phyloP scores from a whole-genome alignment of 2,797 vertebrate genomes.

The Corythornis leucogaster region DNA sequence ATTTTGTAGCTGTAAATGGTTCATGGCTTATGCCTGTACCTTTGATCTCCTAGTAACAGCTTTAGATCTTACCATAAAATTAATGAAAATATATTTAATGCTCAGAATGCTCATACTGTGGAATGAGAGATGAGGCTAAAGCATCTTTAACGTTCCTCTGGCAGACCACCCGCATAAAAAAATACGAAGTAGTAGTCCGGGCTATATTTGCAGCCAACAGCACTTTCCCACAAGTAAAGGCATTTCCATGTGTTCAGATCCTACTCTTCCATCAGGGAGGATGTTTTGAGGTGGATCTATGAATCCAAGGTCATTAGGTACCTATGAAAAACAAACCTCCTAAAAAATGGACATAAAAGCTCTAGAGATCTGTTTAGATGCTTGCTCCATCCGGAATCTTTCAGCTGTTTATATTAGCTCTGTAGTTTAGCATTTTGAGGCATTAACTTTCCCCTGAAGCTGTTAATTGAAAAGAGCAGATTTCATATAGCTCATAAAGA shows the following conservation, averaged over 20 bases:
- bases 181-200: neutral
- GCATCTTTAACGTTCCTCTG: constrained; percentile 6
- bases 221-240: constrained; percentile 8
- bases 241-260: constrained; percentile 18
- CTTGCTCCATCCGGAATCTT: constrained; percentile 16
- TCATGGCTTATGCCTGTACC: neutral
- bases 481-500: constrained; percentile 60
- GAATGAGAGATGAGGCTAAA: neutral
- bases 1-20: neutral
- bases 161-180: neutral
- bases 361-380: neutral
- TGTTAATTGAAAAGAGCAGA: constrained; percentile 47
- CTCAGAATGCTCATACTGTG: neutral
- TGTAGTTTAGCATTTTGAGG: constrained; percentile 50
- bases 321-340: neutral
- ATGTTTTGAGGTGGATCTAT: neutral
- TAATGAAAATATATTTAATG: neutral
- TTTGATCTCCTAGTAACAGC: constrained; percentile 18
- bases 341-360: constrained; percentile 22
- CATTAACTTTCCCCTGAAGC: constrained; percentile 37
- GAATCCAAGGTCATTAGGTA: constrained; percentile 3
- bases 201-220: neutral
- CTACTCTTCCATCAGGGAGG: neutral
- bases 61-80: neutral
- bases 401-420: constrained; percentile 54